Percentiles rank a stretch among this genome's conserved stretches.
Evolutionary conservation across 1,140 invertebrate species (phyloP).

Genomic region (Armadillidium nasatum): DNA sequence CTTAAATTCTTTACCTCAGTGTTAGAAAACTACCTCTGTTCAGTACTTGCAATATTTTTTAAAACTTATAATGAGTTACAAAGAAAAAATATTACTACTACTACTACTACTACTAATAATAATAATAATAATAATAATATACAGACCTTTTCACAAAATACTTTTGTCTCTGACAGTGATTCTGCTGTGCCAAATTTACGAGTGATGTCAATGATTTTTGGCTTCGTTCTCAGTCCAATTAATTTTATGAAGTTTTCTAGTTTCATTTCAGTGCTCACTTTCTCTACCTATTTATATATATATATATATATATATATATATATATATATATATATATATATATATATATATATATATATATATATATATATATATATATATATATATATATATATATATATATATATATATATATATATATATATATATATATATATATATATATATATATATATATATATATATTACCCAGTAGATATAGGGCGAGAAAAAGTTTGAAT

Average conservation of each 20-base stretch:
- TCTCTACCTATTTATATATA: slow-evolving; percentile 50
- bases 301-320: background rate
- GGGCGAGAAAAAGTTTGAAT: too few relatives aligned
- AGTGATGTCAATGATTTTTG: slow-evolving; percentile 91
- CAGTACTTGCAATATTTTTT: too few relatives aligned
- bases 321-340: slow-evolving; percentile 14
- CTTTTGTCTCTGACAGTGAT: slow-evolving; percentile 74
- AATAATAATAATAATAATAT: slow-evolving; percentile 24
- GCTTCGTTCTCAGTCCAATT: slow-evolving; percentile 67
- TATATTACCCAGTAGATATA: too few relatives aligned
- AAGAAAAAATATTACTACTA: background rate
- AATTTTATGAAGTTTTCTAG: slow-evolving; percentile 25
- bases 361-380: background rate
- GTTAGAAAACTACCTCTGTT: too few relatives aligned
- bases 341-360: slow-evolving; percentile 12
- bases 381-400: slow-evolving; percentile 4
- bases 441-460: too few relatives aligned
- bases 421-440: too few relatives aligned
- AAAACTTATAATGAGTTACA: too few relatives aligned
- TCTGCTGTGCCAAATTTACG: slow-evolving; percentile 64
- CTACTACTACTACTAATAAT: background rate
- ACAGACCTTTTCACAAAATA: slow-evolving; percentile 66
- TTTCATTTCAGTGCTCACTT: slow-evolving; percentile 52
- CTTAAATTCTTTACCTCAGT: too few relatives aligned
- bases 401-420: too few relatives aligned